Evolutionary conservation across 1,140 invertebrate genomes (phyloP).

Genomic region (Ylistrum balloti): DNA sequence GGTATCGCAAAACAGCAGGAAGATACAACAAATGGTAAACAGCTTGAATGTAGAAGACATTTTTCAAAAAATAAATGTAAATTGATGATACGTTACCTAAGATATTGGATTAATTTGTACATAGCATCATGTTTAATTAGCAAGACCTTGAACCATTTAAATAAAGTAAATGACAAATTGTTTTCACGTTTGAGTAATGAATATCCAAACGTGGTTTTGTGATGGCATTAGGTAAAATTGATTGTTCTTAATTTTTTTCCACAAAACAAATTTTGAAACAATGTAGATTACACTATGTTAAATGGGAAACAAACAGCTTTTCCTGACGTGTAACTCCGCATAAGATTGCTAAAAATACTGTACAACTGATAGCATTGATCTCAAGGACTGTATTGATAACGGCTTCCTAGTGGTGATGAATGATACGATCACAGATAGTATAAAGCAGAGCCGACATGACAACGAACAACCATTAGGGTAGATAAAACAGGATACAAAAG

Average conservation of each 20-base stretch:
- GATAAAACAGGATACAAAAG: background rate
- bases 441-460: background rate
- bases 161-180: background rate
- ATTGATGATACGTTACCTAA: background rate
- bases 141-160: background rate
- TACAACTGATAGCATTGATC: background rate
- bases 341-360: background rate
- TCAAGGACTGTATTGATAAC: conserved; percentile 11
- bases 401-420: background rate
- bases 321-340: background rate
- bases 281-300: background rate
- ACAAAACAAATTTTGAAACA: conserved; percentile 15
- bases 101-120: conserved; percentile 9
- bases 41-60: background rate
- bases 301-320: conserved; percentile 24
- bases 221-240: conserved; percentile 34
- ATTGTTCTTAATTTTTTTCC: background rate
- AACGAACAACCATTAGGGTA: background rate
- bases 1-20: background rate
- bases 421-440: background rate
- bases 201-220: conserved; percentile 20
- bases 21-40: background rate
- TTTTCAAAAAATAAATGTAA: background rate
- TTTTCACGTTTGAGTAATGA: background rate
- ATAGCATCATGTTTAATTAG: conserved; percentile 9